phyloP scores from a whole-genome alignment of 2,797 vertebrate genomes.

The Tachyglossus aculeatus region DNA sequence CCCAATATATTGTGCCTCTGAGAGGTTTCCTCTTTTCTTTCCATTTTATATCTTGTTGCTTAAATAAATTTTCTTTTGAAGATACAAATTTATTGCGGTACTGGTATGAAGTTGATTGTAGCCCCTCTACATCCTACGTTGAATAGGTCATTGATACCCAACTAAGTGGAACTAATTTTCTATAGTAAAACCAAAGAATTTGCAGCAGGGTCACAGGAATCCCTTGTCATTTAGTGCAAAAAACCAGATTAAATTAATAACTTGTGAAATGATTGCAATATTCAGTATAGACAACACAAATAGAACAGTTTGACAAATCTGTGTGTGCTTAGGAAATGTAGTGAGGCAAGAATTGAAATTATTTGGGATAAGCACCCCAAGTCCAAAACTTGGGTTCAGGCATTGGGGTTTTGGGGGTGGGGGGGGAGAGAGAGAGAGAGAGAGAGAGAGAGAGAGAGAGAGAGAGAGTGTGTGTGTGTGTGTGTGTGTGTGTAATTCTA shows the following conservation, averaged over 20 bases:
- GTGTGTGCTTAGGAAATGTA: conserved; percentile 4
- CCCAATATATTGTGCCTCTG: conserved; percentile 48
- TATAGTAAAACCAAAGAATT: conserved; percentile 83
- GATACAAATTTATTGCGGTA: conserved; percentile 76
- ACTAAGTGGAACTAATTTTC: conserved; percentile 94
- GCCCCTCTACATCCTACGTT: conserved; percentile 77
- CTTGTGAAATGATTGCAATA: conserved; percentile 52
- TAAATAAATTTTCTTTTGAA: conserved; percentile 67
- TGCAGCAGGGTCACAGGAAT: conserved; percentile 80
- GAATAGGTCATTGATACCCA: conserved; percentile 92
- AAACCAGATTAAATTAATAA: conserved; percentile 74
- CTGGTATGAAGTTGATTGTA: conserved; percentile 78
- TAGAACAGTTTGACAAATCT: conserved; percentile 28
- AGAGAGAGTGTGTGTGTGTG: conserved; percentile 18
- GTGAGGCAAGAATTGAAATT: neutral
- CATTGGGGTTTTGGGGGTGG: too few relatives aligned
- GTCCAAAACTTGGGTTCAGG: too few relatives aligned
- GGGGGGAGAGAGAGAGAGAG: neutral
- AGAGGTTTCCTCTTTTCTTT: conserved; percentile 48
- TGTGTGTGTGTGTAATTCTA: neutral
- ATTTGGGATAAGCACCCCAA: neutral
- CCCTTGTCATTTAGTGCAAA: conserved; percentile 79
- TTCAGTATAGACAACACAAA: conserved; percentile 35
- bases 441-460: too few relatives aligned
- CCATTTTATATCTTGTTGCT: conserved; percentile 70